A percentile compares a stretch with the other conserved stretches of the same genome.
Evolutionary conservation across 2,113 vertebrate species (phyloP).

Genomic region (Oreochromis aureus): DNA sequence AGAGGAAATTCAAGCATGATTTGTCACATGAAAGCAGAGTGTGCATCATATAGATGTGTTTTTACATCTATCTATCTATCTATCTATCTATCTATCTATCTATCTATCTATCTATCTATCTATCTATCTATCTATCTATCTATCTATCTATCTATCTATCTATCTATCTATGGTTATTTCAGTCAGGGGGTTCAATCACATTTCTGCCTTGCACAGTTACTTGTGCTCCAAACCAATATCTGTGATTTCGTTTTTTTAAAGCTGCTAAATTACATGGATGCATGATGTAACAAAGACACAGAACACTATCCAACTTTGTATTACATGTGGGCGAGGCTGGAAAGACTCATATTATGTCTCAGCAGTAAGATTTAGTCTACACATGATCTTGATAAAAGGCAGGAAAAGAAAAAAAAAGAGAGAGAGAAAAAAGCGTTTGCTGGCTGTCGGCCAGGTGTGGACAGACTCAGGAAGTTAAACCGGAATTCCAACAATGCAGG

Average conservation of each 20-base stretch:
- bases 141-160: too few species aligned
- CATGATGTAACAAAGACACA: background rate
- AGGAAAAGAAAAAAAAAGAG: constrained; percentile 2
- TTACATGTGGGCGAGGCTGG: background rate
- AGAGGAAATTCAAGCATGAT: background rate
- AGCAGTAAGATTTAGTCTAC: constrained; percentile 25
- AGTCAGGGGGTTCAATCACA: background rate
- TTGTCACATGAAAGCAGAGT: background rate
- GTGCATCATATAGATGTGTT: background rate
- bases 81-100: background rate
- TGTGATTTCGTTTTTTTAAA: background rate
- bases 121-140: background rate
- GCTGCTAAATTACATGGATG: background rate
- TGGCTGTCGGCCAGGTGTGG: constrained; percentile 66
- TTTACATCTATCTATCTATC: background rate
- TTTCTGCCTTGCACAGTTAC: background rate
- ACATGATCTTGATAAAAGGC: constrained; percentile 54
- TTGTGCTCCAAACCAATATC: background rate
- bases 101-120: background rate
- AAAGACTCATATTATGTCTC: constrained; percentile 16
- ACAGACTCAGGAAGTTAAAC: constrained; percentile 69
- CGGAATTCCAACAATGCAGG: constrained; percentile 76
- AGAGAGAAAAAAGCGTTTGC: background rate
- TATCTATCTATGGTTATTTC: background rate
- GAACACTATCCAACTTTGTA: background rate